Base-by-base conservation (phyloP, 2,888 invertebrate species). In the Nomada hirtipes region DNA sequence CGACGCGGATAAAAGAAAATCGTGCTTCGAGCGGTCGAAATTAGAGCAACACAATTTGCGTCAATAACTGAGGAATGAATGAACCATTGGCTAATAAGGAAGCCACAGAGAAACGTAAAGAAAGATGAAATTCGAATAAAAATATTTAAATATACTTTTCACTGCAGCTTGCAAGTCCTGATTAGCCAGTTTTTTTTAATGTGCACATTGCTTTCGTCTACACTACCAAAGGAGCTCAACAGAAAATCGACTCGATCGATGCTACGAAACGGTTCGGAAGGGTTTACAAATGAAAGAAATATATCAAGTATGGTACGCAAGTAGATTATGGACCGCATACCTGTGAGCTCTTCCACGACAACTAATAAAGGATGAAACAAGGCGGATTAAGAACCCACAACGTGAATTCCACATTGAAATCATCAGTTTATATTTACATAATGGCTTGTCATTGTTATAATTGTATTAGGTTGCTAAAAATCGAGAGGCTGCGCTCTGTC, bases 361-460 rank as follows among this genome's bases (percentile, higher is more conserved):
- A 92, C 91, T 92, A 88, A 82, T 88, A 91, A 91, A 89, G 91
- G 92, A 91, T 85, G 91, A 92, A 89, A 92, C 80, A 88, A 92
- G 91, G 92, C 91, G 89, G 89, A 90, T 92, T 90, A 92, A 88
- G 86, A 89, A 88, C 86, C 85, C 88, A 88, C 86, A 79, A 83
- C 76, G 60, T 77, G 76, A 79, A 85, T 87, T 92, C 90, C 90
- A 93, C 92, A 93, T 93, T 93, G 86, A 93, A 91, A 92, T 92
- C 90, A 91, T 83, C 91, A 92, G 89, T 91, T 91, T 92, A 91
- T 93, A 93, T 93, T 93, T 93, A 93, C 93, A 93, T 85, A 91
- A 91, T 91, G 82, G 85, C 73, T 78, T 83, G 77, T 83, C 72
- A 76, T 81, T 76, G 80, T 76, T 84, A 84, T 84, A 79, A 83